Evolutionary conservation across 2,888 invertebrate species (phyloP), one percentile per base, ranked within the genome.

Genomic region (Trissolcus brochymenae): DNA sequence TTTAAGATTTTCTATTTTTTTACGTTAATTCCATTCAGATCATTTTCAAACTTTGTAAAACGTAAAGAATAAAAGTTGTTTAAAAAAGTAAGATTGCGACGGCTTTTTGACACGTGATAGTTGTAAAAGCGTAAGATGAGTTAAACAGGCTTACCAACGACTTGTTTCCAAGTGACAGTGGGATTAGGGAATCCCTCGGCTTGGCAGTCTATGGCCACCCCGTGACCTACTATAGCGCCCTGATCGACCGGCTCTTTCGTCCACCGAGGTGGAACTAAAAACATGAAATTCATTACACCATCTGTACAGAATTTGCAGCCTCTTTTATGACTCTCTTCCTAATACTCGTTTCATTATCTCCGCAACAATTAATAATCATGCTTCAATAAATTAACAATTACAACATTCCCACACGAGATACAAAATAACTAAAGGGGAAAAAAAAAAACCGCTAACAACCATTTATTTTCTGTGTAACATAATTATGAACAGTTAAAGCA

Each of bases 101-200:
- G 35, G 9, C 11, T 11, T 35, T 35, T 7, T 35, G 35, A 35
- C 35, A 35, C 9, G 6, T 9, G 35, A 9, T 35, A 35, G 35
- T 35, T 9, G 2, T 1, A 35, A 9, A 9, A 35, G 7, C 35
- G 1, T 35, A 35, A 35, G 35, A 35, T 35, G 35, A 35, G 35
- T 35, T 35, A 35, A 9, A n/a, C 53, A 50, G 59, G 7, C 87
- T 83, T 87, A 91, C 91, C 91, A 83, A 91, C 90, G 59, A 91
- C 90, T 83, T 91, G 91, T 82, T 91, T 91, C 91, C 91, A 91
- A 79, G 90, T 90, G 65, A 91, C 87, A 16, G 87, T 87, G 7
- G 95, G 95, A 21, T 91, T 87, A 0, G 95, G 95, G 84, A 94
- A 94, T 43, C 95, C 95, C 61, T 93, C 93, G 9, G 95, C 94